These are phyloP conservation scores for Regulus satrapa DNA, from an alignment of 2,113 vertebrate genomes.

Conservation along the genomic window DNA sequence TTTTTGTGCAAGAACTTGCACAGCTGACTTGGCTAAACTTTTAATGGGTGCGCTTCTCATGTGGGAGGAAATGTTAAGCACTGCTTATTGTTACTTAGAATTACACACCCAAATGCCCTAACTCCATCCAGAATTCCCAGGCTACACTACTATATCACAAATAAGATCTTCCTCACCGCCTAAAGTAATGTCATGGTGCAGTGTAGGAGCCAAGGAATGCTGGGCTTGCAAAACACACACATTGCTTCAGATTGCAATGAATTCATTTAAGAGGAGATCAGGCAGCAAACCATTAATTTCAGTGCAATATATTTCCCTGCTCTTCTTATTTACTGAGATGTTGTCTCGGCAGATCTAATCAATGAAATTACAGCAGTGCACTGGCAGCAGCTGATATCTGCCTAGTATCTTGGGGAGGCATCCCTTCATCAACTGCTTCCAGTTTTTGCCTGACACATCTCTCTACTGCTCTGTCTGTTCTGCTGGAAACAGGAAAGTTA, in stretches of 20 bases:
- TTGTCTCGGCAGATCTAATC: conserved; percentile 5
- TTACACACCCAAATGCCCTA: conserved; percentile 37
- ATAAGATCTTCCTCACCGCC: not conserved
- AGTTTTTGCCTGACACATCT: not conserved
- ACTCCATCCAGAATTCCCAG: conserved; percentile 38
- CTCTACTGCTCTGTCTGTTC: not conserved
- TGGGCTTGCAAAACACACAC: conserved; percentile 23
- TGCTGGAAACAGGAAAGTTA: not conserved
- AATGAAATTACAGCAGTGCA: not conserved
- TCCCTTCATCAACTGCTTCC: not conserved
- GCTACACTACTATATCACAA: conserved; percentile 12
- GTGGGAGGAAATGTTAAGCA: conserved; percentile 51
- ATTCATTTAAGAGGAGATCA: conserved; percentile 26
- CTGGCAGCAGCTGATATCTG: not conserved
- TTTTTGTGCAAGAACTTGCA: conserved; percentile 39
- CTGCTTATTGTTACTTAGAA: conserved; percentile 39
- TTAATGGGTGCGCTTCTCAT: conserved; percentile 4
- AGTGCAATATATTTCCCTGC: not conserved
- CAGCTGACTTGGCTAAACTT: conserved; percentile 50
- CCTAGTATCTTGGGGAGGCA: not conserved
- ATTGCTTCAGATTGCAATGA: conserved; percentile 4
- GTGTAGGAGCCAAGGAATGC: not conserved
- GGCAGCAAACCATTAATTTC: conserved; percentile 20
- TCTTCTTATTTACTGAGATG: not conserved
- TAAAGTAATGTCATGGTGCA: conserved; percentile 28